phyloP scores from a whole-genome alignment of 2,113 vertebrate genomes.

The Neopipo cinnamomea region DNA sequence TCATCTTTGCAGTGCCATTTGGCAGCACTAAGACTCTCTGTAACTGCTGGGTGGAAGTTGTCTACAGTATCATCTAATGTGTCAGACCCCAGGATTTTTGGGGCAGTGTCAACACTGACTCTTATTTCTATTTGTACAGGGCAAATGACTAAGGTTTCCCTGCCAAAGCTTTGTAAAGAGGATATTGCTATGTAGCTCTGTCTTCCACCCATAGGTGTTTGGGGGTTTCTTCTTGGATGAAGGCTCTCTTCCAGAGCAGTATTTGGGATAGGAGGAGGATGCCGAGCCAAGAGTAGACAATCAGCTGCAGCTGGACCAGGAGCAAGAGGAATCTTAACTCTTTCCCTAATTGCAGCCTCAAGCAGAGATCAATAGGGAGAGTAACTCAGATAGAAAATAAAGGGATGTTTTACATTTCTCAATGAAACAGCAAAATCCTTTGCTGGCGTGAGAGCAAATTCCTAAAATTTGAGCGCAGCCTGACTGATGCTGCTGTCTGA shows the following conservation, averaged over 20 bases:
- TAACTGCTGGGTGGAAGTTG: conserved; percentile 65
- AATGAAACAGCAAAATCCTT: conserved; percentile 55
- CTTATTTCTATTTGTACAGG: conserved; percentile 61
- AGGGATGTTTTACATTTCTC: conserved; percentile 54
- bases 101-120: conserved; percentile 62
- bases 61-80: conserved; percentile 64
- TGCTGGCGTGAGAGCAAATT: background rate
- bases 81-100: conserved; percentile 69
- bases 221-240: conserved; percentile 65
- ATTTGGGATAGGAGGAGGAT: conserved; percentile 21
- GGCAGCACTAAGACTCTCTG: background rate
- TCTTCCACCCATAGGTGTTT: conserved; percentile 69
- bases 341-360: conserved; percentile 51
- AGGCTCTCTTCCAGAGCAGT: background rate
- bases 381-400: conserved; percentile 29
- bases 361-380: conserved; percentile 20
- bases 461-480: conserved; percentile 8
- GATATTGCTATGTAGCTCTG: conserved; percentile 60
- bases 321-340: conserved; percentile 42
- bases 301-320: conserved; percentile 30
- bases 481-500: background rate
- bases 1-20: conserved; percentile 52
- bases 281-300: conserved; percentile 33
- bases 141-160: conserved; percentile 48
- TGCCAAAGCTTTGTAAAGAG: conserved; percentile 68